Evolutionary conservation across 2,797 vertebrate species (phyloP), one percentile per base, ranked within the genome.

Genomic region (Erethizon dorsatum): DNA sequence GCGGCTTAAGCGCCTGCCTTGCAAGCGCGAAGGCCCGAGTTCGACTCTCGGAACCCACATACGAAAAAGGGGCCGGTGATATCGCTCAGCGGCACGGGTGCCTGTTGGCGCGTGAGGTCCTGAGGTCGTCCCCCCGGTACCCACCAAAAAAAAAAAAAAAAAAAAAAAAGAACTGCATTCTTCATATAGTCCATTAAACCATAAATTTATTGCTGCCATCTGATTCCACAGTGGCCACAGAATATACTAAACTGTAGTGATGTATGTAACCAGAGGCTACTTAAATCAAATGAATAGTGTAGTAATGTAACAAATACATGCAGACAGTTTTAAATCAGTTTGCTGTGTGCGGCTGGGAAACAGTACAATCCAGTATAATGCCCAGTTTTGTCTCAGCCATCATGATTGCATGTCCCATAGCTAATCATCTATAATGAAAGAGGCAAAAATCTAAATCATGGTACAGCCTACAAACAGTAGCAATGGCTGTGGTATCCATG

Each of bases 361-460:
- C 17, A 88, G 86, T 67, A 90, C 24, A 52, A 14, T 8, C 1
- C 37, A 69, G 17, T 79, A 33, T 14, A 65, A 93, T 52, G 37
- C 13, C 37, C 57, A 90, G 4, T 84, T 90, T 96, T 83, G 26
- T 85, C 54, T 95, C 65, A 77, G 33, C 20, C 18, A 67, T 90
- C 50, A 17, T 84, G 83, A 90, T 37, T 69, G 9, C 15, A 9
- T 24, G 10, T 80, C 80, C 63, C 87, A 8, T 71, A 59, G 54
- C 92, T 95, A 65, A 95, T 80, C 45, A 69, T 88, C 14, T 57
- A 37, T 77, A 95, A 90, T 75, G 92, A 94, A 95, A 88, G 11
- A 84, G 69, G 14, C 71, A 85, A 95, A 80, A 78, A 59, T 85
- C 28, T 31, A 79, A 95, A 67, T 82, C 61, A 83, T 47, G 11